Evolutionary conservation across 2,888 invertebrate genomes (phyloP).

Genomic region (Patella pellucida): DNA sequence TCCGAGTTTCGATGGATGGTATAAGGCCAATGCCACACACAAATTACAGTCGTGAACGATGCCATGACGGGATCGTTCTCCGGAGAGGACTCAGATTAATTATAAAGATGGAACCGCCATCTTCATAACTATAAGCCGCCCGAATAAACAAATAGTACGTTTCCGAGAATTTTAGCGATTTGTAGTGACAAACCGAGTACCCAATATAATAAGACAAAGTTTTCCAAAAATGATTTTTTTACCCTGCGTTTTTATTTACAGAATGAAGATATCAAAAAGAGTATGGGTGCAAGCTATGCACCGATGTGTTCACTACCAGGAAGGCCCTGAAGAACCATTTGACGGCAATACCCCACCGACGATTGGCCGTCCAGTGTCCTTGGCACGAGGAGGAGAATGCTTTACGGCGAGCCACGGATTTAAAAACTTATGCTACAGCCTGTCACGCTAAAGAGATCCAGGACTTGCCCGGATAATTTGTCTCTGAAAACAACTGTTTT

Average conservation of each 20-base stretch:
- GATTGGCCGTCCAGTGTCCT: neutral
- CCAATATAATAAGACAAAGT: too few species aligned
- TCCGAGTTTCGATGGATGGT: neutral
- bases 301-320: neutral
- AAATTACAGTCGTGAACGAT: too few species aligned
- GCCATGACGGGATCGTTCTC: neutral
- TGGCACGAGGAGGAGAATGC: neutral
- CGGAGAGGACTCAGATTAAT: neutral
- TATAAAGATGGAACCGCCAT: neutral
- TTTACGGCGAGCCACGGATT: neutral
- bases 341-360: neutral
- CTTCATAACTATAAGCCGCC: neutral
- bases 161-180: too few species aligned
- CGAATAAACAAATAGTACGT: too few species aligned
- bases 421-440: neutral
- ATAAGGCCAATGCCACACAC: too few species aligned
- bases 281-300: too few species aligned
- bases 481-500: neutral
- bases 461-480: neutral
- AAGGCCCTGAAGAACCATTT: neutral
- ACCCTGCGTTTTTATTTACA: too few species aligned
- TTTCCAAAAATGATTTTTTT: too few species aligned
- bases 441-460: neutral
- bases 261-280: too few species aligned
- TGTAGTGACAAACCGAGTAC: too few species aligned